A percentile compares a stretch with the other conserved stretches of the same genome.
phyloP scores from a whole-genome alignment of 2,113 vertebrate genomes.

The Rutilus rutilus region DNA sequence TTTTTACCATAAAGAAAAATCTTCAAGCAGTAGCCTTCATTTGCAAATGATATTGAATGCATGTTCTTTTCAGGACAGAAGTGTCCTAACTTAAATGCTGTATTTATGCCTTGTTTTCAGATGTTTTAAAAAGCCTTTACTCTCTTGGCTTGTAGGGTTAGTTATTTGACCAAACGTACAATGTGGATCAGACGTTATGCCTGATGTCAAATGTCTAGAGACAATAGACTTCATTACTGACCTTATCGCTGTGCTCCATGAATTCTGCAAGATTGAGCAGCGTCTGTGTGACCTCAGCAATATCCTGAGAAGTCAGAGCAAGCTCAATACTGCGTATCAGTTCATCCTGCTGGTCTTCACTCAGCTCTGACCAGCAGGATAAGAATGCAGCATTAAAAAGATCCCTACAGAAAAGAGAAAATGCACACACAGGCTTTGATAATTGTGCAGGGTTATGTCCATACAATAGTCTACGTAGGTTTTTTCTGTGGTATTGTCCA shows the following conservation, averaged over 20 bases:
- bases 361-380: slow-evolving; percentile 98
- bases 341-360: slow-evolving; percentile 97
- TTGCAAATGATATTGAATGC: not conserved
- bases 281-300: slow-evolving; percentile 97
- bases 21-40: not conserved
- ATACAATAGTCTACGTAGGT: not conserved
- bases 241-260: slow-evolving; percentile 99
- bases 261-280: slow-evolving; percentile 97
- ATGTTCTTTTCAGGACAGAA: slow-evolving; percentile 10
- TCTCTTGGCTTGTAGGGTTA: not conserved
- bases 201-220: not conserved
- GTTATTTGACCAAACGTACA: not conserved
- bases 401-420: slow-evolving; percentile 78
- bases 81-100: not conserved
- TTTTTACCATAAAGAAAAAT: not conserved
- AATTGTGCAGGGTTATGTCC: not conserved
- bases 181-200: not conserved
- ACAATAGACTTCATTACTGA: slow-evolving; percentile 57
- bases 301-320: slow-evolving; percentile 96
- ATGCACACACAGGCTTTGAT: not conserved
- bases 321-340: slow-evolving; percentile 96
- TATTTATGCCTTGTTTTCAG: not conserved
- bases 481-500: not conserved
- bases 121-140: not conserved
- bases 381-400: slow-evolving; percentile 98